phyloP scores from a whole-genome alignment of 2,888 invertebrate species.

The Chymomyza caudatula region DNA sequence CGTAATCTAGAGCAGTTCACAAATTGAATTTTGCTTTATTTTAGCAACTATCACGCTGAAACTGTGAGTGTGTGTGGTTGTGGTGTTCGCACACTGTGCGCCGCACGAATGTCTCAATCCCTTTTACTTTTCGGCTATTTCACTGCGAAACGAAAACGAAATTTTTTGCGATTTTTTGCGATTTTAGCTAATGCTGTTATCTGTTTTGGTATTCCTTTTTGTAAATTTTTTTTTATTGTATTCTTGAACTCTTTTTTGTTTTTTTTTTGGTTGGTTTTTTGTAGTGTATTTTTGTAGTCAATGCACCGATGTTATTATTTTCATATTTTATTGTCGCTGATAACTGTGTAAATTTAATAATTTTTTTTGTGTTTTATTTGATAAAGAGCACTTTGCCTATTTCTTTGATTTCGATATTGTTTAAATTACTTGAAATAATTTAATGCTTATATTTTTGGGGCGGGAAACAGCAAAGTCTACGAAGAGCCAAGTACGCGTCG shows the following conservation, averaged over 20 bases:
- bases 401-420: constrained; percentile 19
- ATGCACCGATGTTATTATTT: constrained; percentile 3
- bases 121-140: too few species aligned
- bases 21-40: too few species aligned
- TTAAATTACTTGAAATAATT: background rate
- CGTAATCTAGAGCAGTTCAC: background rate
- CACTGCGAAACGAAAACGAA: too few species aligned
- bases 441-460: constrained; percentile 5
- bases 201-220: constrained; percentile 9
- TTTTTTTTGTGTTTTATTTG: constrained; percentile 1
- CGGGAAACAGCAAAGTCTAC: constrained; percentile 67
- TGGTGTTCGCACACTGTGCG: too few species aligned
- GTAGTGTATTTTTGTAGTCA: constrained; percentile 34
- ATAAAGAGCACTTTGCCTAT: constrained; percentile 12
- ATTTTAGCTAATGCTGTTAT: too few species aligned
- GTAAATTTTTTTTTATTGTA: constrained; percentile 6
- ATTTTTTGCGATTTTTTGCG: too few species aligned
- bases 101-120: too few species aligned
- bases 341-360: constrained; percentile 17
- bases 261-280: too few species aligned
- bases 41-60: too few species aligned
- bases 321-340: background rate
- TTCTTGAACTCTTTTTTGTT: background rate
- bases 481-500: constrained; percentile 59
- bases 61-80: too few species aligned